Conservation (phyloP, 2,113 vertebrate species). For the Chaetura pelagica region DNA sequence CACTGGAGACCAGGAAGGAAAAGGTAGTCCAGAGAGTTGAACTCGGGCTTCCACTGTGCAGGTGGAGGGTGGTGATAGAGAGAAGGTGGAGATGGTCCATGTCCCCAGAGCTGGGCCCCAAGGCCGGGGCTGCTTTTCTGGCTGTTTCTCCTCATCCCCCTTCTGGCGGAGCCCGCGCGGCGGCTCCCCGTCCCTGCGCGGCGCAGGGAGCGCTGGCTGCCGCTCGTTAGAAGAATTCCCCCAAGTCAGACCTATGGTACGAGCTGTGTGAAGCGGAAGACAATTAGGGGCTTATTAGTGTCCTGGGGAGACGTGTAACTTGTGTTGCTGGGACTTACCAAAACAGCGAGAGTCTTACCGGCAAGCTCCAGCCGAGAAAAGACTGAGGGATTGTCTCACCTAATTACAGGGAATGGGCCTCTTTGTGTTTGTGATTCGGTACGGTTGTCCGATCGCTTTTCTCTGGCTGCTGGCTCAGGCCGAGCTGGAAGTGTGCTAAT, state of each 20-base stretch:
- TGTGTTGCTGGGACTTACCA: conserved; percentile 86
- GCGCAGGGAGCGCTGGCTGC: conserved; percentile 33
- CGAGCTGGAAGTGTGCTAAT: conserved; percentile 96
- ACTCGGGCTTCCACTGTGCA: rapidly evolving
- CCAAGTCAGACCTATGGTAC: conserved; percentile 71
- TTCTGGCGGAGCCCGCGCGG: conserved; percentile 9
- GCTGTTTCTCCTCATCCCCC: background rate
- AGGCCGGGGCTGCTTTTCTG: background rate
- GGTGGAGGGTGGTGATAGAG: rapidly evolving
- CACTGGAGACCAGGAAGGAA: rapidly evolving
- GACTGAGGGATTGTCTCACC: conserved; percentile 93
- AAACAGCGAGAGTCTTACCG: conserved; percentile 84
- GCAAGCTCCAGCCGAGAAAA: conserved; percentile 95
- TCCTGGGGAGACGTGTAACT: conserved; percentile 87
- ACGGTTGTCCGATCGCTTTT: conserved; percentile 95
- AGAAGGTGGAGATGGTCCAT: background rate
- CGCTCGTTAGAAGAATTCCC: conserved; percentile 70
- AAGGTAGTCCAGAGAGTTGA: background rate
- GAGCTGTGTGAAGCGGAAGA: conserved; percentile 87
- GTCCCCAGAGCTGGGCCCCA: conserved; percentile 7
- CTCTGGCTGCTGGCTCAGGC: conserved; percentile 85
- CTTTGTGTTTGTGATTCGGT: conserved; percentile 93
- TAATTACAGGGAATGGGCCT: conserved; percentile 91
- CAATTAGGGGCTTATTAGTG: conserved; percentile 93
- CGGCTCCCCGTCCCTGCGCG: conserved; percentile 34